Evolutionary conservation across 2,797 vertebrate species (phyloP), one percentile per base, ranked within the genome.

Genomic region (Myoxocephalus aenaeus): DNA sequence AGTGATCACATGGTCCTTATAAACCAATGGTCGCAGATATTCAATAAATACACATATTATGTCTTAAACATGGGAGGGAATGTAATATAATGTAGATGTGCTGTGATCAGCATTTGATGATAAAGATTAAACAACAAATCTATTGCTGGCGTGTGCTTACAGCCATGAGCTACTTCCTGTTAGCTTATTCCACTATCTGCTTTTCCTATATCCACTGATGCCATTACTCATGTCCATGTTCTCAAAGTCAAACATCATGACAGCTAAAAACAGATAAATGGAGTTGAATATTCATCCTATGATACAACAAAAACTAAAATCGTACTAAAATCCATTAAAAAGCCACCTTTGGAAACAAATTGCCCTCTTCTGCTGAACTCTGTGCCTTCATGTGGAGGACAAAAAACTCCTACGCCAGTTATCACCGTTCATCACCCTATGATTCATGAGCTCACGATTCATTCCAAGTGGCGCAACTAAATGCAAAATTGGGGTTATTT

Each of bases 371-470:
- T 73, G 51, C 59, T 70, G 65, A 88, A 82, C 84, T 76, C 50
- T 10, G 51, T 67, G 78, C 57, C 80, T 79, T 67, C 64, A 38
- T 11, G 42, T 53, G 80, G 89, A 87, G 62, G 81, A 87, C 61
- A 65, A 85, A 87, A 75, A 69, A 85, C 81, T 87, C 82, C 81
- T 79, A 56, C 71, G 7, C 10, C 2, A 74, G 0, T 70, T 29
- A 51, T 62, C 84, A 65, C 66, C 9, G 1, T 70, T 77, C 56
- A 57, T 84, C 65, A 61, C 74, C 53, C 67, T 4, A 32, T 83
- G 76, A 86, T 83, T 85, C 75, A 86, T 22, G n/a, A 65, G 29
- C 53, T 69, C 10, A 15, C 12, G 36, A 83, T 70, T 77, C 63
- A 75, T 54, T 80, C 66, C 57, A 58, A 48, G 69, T 25, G 29